Percentiles rank a stretch among this genome's conserved stretches.
phyloP scores from a whole-genome alignment of 2,888 invertebrate species.

The Prosapia bicincta region DNA sequence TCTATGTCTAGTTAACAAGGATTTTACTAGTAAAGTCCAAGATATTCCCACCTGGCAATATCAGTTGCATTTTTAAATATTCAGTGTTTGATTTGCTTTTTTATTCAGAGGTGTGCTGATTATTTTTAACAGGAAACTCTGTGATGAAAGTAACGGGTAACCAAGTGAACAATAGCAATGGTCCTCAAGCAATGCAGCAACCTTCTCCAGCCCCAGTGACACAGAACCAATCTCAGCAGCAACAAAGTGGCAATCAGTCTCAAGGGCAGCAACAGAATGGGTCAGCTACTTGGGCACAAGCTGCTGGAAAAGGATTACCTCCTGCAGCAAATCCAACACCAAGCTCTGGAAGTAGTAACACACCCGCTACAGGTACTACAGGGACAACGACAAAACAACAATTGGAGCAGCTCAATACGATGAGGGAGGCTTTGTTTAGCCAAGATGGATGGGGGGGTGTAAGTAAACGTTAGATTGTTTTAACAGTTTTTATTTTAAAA shows the following conservation, averaged over 20 bases:
- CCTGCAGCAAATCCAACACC: constrained; percentile 33
- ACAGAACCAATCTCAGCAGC: constrained; percentile 5
- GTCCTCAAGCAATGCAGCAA: constrained; percentile 15
- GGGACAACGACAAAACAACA: constrained; percentile 74
- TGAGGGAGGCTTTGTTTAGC: constrained; percentile 87
- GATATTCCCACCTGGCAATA: too few relatives aligned
- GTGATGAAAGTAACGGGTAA: constrained; percentile 43
- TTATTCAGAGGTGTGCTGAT: too few relatives aligned
- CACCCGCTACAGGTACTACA: constrained; percentile 40
- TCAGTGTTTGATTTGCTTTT: too few relatives aligned
- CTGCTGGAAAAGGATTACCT: constrained; percentile 51
- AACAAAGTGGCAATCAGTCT: constrained; percentile 24
- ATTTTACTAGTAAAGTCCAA: too few relatives aligned
- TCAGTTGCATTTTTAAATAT: too few relatives aligned
- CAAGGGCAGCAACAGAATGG: constrained; percentile 31
- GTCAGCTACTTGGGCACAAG: constrained; percentile 50
- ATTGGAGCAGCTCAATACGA: constrained; percentile 83
- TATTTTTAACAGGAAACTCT: constrained; percentile 2
- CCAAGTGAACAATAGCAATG: constrained; percentile 41
- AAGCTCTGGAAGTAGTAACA: neutral
- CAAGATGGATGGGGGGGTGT: constrained; percentile 93
- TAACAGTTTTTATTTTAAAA: too few relatives aligned
- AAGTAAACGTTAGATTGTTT: too few relatives aligned
- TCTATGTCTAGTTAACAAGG: too few relatives aligned
- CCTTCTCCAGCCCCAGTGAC: neutral